Evolutionary conservation across 2,113 vertebrate species (phyloP).

Genomic region (Paradoxurus hermaphroditus): DNA sequence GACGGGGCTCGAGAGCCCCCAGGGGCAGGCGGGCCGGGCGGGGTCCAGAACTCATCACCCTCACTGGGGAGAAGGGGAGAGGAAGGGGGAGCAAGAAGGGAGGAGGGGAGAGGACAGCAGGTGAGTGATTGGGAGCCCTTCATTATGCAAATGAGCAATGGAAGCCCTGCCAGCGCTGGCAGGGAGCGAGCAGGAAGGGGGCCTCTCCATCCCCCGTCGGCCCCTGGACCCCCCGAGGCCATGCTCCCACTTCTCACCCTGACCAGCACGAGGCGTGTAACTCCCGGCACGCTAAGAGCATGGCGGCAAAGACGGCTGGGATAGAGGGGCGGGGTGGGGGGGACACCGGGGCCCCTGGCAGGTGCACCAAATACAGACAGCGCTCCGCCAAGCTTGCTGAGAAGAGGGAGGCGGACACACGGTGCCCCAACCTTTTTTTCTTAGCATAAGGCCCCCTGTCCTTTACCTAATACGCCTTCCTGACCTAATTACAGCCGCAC

Average conservation of each 20-base stretch:
- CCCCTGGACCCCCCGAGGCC: too few species aligned
- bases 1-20: rapidly evolving
- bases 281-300: background rate
- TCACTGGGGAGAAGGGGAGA: too few species aligned
- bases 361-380: background rate
- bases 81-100: background rate
- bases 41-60: too few species aligned
- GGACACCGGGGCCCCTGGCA: background rate
- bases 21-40: background rate
- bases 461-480: background rate
- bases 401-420: background rate
- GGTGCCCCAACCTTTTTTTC: background rate
- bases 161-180: rapidly evolving
- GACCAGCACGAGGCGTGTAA: background rate
- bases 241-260: background rate
- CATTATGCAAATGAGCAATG: background rate
- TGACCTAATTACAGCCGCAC: rapidly evolving
- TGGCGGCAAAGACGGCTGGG: rapidly evolving
- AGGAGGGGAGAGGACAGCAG: background rate
- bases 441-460: background rate
- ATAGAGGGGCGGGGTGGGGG: rapidly evolving
- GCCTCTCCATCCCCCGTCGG: too few species aligned
- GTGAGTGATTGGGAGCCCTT: background rate
- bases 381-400: background rate
- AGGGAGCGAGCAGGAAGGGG: background rate